phyloP scores from a whole-genome alignment of 1,140 invertebrate genomes.

The Pogonomyrmex californicus region DNA sequence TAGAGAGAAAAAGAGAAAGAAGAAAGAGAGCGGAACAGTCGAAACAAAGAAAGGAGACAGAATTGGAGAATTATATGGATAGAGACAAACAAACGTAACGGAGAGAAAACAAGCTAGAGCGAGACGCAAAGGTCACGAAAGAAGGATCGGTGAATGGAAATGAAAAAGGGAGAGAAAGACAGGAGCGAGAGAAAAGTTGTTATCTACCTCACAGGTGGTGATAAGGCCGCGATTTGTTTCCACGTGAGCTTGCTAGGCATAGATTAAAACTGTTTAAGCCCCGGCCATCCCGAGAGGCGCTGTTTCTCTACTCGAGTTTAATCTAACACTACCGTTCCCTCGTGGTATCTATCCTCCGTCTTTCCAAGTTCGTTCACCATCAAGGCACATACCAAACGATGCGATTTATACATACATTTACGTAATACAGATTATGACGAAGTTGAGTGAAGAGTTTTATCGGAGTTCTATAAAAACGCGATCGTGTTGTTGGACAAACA shows the following conservation, averaged over 20 bases:
- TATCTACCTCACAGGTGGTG: constrained; percentile 81
- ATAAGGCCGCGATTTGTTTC: constrained; percentile 84
- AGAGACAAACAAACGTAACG: constrained; percentile 46
- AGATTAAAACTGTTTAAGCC: constrained; percentile 81
- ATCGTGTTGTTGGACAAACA: not conserved
- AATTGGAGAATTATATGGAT: constrained; percentile 46
- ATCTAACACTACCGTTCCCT: constrained; percentile 78
- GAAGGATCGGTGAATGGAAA: constrained; percentile 16
- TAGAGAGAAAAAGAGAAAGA: constrained; percentile 61
- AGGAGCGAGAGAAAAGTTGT: constrained; percentile 81
- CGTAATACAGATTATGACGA: constrained; percentile 13
- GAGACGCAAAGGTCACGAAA: constrained; percentile 44
- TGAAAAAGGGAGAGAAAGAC: constrained; percentile 50
- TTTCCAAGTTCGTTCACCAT: constrained; percentile 74
- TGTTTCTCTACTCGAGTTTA: constrained; percentile 78
- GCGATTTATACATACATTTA: constrained; percentile 54
- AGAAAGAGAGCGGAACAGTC: constrained; percentile 35
- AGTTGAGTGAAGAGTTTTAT: not conserved
- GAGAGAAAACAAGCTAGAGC: constrained; percentile 50
- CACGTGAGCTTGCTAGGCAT: constrained; percentile 75
- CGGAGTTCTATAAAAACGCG: not conserved
- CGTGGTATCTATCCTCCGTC: constrained; percentile 69
- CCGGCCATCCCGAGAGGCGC: constrained; percentile 68
- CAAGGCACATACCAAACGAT: constrained; percentile 56
- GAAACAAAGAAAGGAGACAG: constrained; percentile 50